Conservation (phyloP, 2,888 invertebrate genomes). For the Drosophila peninsularis region DNA sequence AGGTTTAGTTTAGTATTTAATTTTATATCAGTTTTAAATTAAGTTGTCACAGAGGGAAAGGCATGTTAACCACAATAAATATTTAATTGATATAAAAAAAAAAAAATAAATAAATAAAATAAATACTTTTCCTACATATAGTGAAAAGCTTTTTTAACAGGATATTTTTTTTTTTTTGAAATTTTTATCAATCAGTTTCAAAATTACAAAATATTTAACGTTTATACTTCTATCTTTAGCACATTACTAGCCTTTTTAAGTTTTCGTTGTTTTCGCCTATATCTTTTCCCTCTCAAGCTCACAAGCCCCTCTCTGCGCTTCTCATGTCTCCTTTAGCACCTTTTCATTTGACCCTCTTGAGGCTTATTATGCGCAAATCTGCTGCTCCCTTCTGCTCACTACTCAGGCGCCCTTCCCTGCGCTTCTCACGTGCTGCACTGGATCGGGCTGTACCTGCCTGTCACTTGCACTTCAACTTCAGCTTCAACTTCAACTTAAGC, state of each 20-base stretch:
- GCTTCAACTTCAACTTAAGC: conserved; percentile 17
- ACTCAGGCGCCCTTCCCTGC: conserved; percentile 3
- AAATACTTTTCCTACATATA: no score
- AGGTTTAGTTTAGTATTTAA: no score
- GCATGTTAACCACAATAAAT: no score
- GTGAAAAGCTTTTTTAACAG: no score
- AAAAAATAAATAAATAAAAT: no score
- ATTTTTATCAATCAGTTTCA: no score
- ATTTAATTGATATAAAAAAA: no score
- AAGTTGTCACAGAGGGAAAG: no score
- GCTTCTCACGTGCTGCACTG: conserved; percentile 4
- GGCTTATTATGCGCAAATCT: not conserved
- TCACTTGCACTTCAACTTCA: conserved; percentile 8
- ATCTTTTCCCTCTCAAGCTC: not conserved
- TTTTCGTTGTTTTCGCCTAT: not conserved
- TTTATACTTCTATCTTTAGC: not conserved
- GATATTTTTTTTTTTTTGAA: no score
- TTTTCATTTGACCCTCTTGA: not conserved
- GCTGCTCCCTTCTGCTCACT: not conserved
- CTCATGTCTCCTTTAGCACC: not conserved
- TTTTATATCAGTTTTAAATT: no score
- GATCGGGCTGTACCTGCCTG: conserved; percentile 29
- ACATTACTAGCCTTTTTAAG: not conserved
- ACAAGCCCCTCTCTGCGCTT: no score
- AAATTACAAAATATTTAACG: no score